A percentile compares a stretch with the other conserved stretches of the same genome.
phyloP scores from a whole-genome alignment of 2,888 invertebrate genomes.

The Andrena chrysosceles region DNA sequence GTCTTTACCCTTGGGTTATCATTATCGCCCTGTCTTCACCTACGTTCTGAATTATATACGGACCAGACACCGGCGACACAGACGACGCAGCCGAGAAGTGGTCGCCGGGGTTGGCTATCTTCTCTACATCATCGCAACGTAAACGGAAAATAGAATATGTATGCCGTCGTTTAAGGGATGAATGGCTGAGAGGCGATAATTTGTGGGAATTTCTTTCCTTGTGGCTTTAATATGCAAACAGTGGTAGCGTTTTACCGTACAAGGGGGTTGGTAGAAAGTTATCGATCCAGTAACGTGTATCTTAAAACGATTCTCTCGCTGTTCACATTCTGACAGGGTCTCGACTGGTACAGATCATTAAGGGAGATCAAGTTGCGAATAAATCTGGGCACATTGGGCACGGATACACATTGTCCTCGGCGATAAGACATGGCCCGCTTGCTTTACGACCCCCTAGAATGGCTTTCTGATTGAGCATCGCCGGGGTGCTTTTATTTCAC shows the following conservation, averaged over 20 bases:
- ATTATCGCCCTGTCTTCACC: conserved; percentile 70
- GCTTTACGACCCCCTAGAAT: conserved; percentile 37
- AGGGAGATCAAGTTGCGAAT: conserved; percentile 23
- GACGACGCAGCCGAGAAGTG: conserved; percentile 39
- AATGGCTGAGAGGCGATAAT: conserved; percentile 11
- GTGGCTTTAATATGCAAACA: background rate
- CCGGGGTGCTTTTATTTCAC: conserved; percentile 32
- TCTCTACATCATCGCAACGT: conserved; percentile 32
- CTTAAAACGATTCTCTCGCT: background rate
- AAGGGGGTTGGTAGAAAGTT: no score
- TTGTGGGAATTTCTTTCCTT: conserved; percentile 16
- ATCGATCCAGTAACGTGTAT: no score
- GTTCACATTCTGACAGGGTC: conserved; percentile 6
- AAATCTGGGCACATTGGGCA: conserved; percentile 32
- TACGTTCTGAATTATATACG: conserved; percentile 66
- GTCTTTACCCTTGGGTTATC: conserved; percentile 66
- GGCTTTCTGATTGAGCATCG: conserved; percentile 39
- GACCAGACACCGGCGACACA: conserved; percentile 34
- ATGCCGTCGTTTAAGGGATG: conserved; percentile 31
- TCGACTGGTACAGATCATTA: background rate
- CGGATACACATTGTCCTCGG: conserved; percentile 24
- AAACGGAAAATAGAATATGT: conserved; percentile 46
- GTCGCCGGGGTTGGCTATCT: conserved; percentile 30
- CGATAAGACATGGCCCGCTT: conserved; percentile 28
- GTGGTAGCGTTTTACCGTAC: background rate